A percentile compares a stretch with the other conserved stretches of the same genome.
These are phyloP conservation scores for Phaethon lepturus DNA, from an alignment of 2,113 vertebrate genomes.

Conservation along the genomic window DNA sequence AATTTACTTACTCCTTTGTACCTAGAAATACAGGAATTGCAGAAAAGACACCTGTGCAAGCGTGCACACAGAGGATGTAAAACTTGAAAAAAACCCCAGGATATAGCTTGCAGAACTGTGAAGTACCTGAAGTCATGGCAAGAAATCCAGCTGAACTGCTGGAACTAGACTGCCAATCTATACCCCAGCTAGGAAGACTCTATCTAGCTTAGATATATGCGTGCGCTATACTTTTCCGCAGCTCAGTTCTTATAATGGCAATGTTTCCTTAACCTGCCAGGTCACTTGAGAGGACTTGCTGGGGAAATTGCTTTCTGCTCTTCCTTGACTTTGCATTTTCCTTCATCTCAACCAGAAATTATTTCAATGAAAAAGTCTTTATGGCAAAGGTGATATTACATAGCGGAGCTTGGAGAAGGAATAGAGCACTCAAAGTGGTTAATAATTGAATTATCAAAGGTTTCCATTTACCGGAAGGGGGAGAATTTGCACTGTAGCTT, in stretches of 20 bases:
- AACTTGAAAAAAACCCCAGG: background rate
- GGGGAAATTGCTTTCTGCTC: background rate
- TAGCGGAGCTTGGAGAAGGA: background rate
- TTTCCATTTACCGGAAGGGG: background rate
- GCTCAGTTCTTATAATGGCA: fast-evolving
- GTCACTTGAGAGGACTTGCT: background rate
- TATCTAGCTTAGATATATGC: background rate
- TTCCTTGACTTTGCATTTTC: background rate
- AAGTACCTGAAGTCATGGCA: background rate
- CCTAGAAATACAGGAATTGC: background rate
- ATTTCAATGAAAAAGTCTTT: background rate
- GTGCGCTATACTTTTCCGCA: background rate
- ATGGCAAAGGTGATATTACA: background rate
- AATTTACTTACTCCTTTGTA: background rate
- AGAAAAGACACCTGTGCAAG: background rate
- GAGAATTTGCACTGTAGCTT: background rate
- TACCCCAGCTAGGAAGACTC: background rate
- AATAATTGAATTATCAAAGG: background rate
- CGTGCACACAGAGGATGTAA: background rate
- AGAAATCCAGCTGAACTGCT: background rate
- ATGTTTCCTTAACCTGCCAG: background rate
- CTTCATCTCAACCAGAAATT: background rate
- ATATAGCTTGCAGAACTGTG: background rate
- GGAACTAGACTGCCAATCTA: background rate
- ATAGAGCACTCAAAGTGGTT: background rate